phyloP scores from a whole-genome alignment of 1,140 invertebrate species.

The Apis florea region DNA sequence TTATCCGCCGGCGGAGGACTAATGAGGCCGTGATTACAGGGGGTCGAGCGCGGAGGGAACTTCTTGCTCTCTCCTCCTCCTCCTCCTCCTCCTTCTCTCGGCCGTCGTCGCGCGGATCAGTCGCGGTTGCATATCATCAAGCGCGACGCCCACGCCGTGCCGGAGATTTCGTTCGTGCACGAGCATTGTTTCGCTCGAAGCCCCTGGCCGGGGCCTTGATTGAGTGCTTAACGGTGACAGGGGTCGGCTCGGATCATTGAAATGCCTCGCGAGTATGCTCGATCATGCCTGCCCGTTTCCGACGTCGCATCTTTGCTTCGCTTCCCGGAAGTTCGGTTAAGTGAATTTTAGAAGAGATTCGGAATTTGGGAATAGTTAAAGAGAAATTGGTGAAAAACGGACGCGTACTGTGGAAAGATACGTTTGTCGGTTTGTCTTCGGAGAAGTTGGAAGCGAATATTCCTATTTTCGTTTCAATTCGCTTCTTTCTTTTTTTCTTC shows the following conservation, averaged over 20 bases:
- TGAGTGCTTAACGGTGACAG: constrained; percentile 49
- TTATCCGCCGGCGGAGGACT: constrained; percentile 53
- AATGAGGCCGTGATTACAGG: constrained; percentile 59
- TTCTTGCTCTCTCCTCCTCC: too few species aligned
- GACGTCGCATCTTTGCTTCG: neutral
- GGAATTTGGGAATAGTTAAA: too few species aligned
- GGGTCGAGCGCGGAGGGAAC: constrained; percentile 26
- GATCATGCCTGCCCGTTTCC: neutral
- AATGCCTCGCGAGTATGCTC: constrained; percentile 12
- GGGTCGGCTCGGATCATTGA: constrained; percentile 38
- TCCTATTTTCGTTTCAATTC: too few species aligned
- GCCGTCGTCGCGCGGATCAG: constrained; percentile 28
- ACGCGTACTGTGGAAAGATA: too few species aligned
- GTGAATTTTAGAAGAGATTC: neutral
- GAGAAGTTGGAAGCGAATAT: too few species aligned
- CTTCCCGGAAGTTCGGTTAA: neutral
- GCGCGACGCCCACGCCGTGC: constrained; percentile 22
- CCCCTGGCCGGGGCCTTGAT: constrained; percentile 38
- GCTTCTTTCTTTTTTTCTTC: too few species aligned
- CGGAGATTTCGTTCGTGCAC: constrained; percentile 17
- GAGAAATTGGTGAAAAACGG: too few species aligned
- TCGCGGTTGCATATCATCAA: constrained; percentile 32
- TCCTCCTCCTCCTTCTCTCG: too few species aligned
- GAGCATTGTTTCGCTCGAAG: constrained; percentile 38
- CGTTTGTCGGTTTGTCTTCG: too few species aligned